These are phyloP conservation scores for Drosophila flavopinicola DNA, from an alignment of 2,888 invertebrate species.

Conservation along the genomic window DNA sequence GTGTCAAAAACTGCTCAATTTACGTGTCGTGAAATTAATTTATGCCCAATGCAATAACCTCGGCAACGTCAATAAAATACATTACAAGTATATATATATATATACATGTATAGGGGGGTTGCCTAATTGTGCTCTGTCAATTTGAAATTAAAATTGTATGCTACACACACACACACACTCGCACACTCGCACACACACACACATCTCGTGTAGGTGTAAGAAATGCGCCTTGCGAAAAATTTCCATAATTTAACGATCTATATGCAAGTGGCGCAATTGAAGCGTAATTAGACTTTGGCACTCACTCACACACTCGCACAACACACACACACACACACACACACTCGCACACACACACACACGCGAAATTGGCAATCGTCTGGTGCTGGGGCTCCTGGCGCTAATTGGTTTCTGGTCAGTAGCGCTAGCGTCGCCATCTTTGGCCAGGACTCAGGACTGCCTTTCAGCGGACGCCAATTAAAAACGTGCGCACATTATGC, in stretches of 20 bases:
- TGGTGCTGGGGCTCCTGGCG: slow-evolving; percentile 64
- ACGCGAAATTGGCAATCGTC: slow-evolving; percentile 58
- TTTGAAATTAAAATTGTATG: slow-evolving; percentile 80
- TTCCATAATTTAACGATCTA: slow-evolving; percentile 85
- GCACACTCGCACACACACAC: slow-evolving; percentile 10
- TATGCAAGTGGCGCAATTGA: slow-evolving; percentile 84
- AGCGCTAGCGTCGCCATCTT: slow-evolving; percentile 42
- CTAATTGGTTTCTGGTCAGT: slow-evolving; percentile 78
- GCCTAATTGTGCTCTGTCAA: slow-evolving; percentile 77
- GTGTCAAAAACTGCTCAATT: slow-evolving; percentile 82
- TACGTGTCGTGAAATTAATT: slow-evolving; percentile 85
- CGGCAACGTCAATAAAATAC: slow-evolving; percentile 84
- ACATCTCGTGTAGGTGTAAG: slow-evolving; percentile 45
- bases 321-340: slow-evolving; percentile 5
- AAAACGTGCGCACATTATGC: slow-evolving; percentile 81
- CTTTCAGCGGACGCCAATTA: slow-evolving; percentile 76
- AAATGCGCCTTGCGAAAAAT: slow-evolving; percentile 80
- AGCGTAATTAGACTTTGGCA: slow-evolving; percentile 83
- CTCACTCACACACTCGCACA: slow-evolving; percentile 44
- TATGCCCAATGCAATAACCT: slow-evolving; percentile 84
- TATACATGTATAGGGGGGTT: slow-evolving; percentile 4
- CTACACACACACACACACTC: slow-evolving; percentile 26
- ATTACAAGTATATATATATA: slow-evolving; percentile 62
- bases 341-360: no score
- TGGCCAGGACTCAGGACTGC: slow-evolving; percentile 24